Percentiles rank a stretch among this genome's conserved stretches.
phyloP scores from a whole-genome alignment of 2,888 invertebrate genomes.

The Ochropleura leucogaster region DNA sequence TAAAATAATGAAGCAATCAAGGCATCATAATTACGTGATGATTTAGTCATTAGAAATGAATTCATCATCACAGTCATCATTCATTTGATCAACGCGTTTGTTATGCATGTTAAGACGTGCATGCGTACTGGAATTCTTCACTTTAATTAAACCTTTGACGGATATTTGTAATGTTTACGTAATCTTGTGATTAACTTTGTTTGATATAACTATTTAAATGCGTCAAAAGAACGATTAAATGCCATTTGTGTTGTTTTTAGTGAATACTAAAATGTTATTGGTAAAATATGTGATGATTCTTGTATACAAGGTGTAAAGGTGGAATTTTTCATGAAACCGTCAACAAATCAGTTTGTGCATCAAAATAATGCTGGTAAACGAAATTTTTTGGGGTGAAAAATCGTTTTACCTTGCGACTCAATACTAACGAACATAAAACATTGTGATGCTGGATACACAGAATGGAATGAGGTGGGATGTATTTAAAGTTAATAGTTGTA shows the following conservation, averaged over 20 bases:
- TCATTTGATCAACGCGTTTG: conserved; percentile 27
- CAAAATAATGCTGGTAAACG: too few species aligned
- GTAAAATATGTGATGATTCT: conserved; percentile 34
- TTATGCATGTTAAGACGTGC: conserved; percentile 16
- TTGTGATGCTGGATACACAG: too few species aligned
- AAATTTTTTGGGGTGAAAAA: too few species aligned
- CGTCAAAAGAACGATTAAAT: conserved; percentile 17
- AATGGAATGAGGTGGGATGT: too few species aligned
- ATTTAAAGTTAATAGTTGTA: too few species aligned
- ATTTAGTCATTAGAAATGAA: conserved; percentile 44
- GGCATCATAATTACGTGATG: conserved; percentile 38
- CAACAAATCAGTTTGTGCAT: too few species aligned
- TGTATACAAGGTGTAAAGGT: background rate
- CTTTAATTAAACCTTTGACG: conserved; percentile 34
- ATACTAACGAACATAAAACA: too few species aligned
- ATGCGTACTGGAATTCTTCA: conserved; percentile 22
- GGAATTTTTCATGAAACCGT: too few species aligned
- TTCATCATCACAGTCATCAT: conserved; percentile 27
- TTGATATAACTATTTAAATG: conserved; percentile 25
- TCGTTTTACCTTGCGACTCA: too few species aligned
- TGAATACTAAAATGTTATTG: background rate
- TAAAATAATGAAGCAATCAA: conserved; percentile 47
- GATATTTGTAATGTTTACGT: conserved; percentile 26
- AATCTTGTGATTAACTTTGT: conserved; percentile 14
- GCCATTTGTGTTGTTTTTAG: background rate